Evolutionary conservation across 2,113 vertebrate species (phyloP).

Genomic region (Motacilla tschutschensis): DNA sequence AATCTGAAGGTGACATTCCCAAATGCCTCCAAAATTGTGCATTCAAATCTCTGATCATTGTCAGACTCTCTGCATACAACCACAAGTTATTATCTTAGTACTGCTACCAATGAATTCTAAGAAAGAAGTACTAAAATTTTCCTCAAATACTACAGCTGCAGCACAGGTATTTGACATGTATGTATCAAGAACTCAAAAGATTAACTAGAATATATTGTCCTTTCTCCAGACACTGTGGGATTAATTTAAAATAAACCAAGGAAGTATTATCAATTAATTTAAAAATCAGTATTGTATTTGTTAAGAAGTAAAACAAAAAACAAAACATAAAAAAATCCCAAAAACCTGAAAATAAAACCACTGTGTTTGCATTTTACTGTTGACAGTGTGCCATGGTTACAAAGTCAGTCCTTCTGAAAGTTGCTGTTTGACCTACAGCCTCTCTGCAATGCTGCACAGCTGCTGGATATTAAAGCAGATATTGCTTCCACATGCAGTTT

Average conservation of each 20-base stretch:
- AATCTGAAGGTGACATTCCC: not conserved
- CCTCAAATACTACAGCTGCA: not conserved
- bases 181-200: not conserved
- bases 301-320: not conserved
- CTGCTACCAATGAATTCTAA: not conserved
- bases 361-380: not conserved
- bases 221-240: not conserved
- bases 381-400: slow-evolving; percentile 33
- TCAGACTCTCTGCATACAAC: not conserved
- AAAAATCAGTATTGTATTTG: not conserved
- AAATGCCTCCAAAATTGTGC: not conserved
- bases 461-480: slow-evolving; percentile 58
- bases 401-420: slow-evolving; percentile 50
- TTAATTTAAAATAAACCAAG: not conserved
- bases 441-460: slow-evolving; percentile 41
- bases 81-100: not conserved
- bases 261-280: not conserved
- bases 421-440: slow-evolving; percentile 45
- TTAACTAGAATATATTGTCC: not conserved
- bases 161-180: not conserved
- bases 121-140: not conserved
- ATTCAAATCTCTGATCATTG: not conserved
- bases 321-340: not conserved
- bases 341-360: not conserved
- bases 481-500: slow-evolving; percentile 65